Conservation (phyloP, 2,797 vertebrate genomes). For the Gymnopithys bicolor region DNA sequence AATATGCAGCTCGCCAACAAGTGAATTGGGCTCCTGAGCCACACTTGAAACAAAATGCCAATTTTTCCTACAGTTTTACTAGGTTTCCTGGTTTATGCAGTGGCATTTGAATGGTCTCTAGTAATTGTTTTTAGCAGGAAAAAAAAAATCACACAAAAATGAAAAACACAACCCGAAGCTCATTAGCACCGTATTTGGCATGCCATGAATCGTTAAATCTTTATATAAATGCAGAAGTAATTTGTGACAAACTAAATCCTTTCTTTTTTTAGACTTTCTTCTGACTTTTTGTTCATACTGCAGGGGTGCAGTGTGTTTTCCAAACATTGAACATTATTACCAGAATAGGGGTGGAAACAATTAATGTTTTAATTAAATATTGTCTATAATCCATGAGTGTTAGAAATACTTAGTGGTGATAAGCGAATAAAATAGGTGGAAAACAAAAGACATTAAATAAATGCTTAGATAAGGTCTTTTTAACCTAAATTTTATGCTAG, state of each 20-base stretch:
- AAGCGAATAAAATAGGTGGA: background rate
- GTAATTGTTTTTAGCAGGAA: slow-evolving; percentile 55
- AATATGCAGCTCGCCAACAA: background rate
- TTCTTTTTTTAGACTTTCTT: background rate
- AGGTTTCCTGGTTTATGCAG: slow-evolving; percentile 58
- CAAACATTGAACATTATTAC: background rate
- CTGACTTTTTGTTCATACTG: background rate
- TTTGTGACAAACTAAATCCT: slow-evolving; percentile 44
- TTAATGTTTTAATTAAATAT: background rate
- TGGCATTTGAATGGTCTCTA: slow-evolving; percentile 39
- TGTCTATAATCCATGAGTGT: background rate
- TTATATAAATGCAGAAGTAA: slow-evolving; percentile 58
- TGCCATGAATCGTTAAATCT: slow-evolving; percentile 56
- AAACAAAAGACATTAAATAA: background rate
- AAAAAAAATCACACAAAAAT: slow-evolving; percentile 49
- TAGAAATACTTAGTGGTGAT: background rate
- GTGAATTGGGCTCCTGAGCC: slow-evolving; percentile 36
- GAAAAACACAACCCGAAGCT: slow-evolving; percentile 49
- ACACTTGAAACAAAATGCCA: slow-evolving; percentile 44
- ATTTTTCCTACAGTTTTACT: slow-evolving; percentile 67
- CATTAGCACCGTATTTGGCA: slow-evolving; percentile 49
- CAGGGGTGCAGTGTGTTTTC: background rate
- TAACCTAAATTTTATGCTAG: background rate
- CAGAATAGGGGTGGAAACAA: background rate
- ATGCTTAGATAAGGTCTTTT: background rate